A percentile compares a stretch with the other conserved stretches of the same genome.
phyloP scores from a whole-genome alignment of 1,140 invertebrate genomes.

The Psix sp. region DNA sequence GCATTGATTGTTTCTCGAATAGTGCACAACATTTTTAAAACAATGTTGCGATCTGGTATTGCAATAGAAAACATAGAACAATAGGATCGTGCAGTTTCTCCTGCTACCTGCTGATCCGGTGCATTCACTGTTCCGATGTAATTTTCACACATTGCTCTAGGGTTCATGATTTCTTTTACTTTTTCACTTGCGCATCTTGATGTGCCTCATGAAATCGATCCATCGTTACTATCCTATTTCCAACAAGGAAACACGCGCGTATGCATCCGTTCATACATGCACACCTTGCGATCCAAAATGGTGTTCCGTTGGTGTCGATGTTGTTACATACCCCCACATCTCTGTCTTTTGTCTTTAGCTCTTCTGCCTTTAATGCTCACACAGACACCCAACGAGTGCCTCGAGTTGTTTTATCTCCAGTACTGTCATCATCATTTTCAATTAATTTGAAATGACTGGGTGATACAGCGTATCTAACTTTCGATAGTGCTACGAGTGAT shows the following conservation, averaged over 20 bases:
- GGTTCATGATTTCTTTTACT: conserved; percentile 59
- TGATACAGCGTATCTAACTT: conserved; percentile 42
- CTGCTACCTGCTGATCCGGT: conserved; percentile 43
- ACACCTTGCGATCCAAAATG: conserved; percentile 42
- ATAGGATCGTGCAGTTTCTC: conserved; percentile 49
- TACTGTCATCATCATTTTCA: conserved; percentile 58
- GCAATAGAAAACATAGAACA: conserved; percentile 49
- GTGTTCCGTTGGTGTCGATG: conserved; percentile 33
- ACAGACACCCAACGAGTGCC: conserved; percentile 15
- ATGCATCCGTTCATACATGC: conserved; percentile 28
- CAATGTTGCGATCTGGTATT: conserved; percentile 35
- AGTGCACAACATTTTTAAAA: conserved; percentile 52
- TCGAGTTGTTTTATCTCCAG: conserved; percentile 58
- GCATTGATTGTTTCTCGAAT: conserved; percentile 38
- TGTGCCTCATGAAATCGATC: conserved; percentile 54
- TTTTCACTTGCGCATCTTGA: conserved; percentile 52
- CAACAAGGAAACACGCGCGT: conserved; percentile 34
- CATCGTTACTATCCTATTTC: conserved; percentile 52
- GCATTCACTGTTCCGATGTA: conserved; percentile 39
- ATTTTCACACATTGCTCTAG: conserved; percentile 51
- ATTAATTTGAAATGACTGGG: conserved; percentile 55
- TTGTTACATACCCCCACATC: conserved; percentile 46
- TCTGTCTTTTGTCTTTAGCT: conserved; percentile 11
- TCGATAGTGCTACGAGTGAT: conserved; percentile 41
- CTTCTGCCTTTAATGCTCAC: conserved; percentile 5